Base-by-base conservation (phyloP, 1,140 invertebrate genomes). In the Carposina sasakii region DNA sequence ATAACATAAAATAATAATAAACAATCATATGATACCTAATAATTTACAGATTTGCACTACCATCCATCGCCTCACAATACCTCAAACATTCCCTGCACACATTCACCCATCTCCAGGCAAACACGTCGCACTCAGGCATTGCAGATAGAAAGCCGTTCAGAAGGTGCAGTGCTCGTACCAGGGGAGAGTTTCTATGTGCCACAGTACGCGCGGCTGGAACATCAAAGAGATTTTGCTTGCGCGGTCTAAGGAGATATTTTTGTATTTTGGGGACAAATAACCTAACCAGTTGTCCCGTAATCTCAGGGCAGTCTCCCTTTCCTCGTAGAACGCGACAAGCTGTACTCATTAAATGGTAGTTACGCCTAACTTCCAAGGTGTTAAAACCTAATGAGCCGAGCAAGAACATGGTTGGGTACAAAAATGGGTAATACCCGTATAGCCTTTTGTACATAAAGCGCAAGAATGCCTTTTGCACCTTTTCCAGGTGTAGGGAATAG, bases 381-480 rank as follows among this genome's bases (percentile, higher is more conserved):
- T 33, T 33, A 33, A 10, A 33, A 4, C 31, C 31, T 8, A 33
- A 13, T n/a, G 31, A n/a, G 4, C 31, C 31, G 4, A 33, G 15
- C 13, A 33, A 33, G 13, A 10, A 33, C 15, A n/a, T 33, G 9
- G 31, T 33, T 15, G 31, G 31, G 15, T 33, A 33, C 3, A 33
- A 13, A 13, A 10, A 33, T 15, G 31, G 31, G n/a, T 33, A 33
- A 13, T 33, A 33, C 3, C 31, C 31, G 31, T 33, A 33, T 10
- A 33, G 9, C 15, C 15, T 33, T 13, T 33, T 33, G 13, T 33
- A 10, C 15, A 33, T 8, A 33, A 42, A 28, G 13, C 41, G 4
- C 0, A 43, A 10, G 24, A 43, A 43, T 9, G 41, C 41, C 19
- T 43, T 43, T 30, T 43, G 24, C 2, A 43, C 41, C 16, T 43